Evolutionary conservation across 2,888 invertebrate genomes (phyloP).

Genomic region (Synanthedon andrenaeformis): DNA sequence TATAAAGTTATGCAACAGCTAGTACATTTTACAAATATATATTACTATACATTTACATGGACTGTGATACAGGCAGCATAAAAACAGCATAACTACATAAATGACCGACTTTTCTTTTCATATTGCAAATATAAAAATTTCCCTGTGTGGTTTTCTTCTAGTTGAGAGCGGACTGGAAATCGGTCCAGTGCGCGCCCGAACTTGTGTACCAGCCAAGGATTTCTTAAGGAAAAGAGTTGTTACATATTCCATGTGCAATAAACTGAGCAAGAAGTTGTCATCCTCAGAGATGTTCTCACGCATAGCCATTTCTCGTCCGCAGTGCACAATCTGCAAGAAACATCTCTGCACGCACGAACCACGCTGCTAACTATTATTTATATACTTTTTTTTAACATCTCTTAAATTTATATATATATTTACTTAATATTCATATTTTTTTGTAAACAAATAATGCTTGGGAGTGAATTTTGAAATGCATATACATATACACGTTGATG

Average conservation of each 20-base stretch:
- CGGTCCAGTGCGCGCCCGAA: slow-evolving; percentile 58
- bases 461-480: no score
- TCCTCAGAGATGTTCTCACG: slow-evolving; percentile 60
- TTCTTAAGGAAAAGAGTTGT: slow-evolving; percentile 57
- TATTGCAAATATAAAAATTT: neutral
- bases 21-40: no score
- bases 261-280: slow-evolving; percentile 55
- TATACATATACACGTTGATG: no score
- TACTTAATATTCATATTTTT: no score
- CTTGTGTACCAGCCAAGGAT: slow-evolving; percentile 59
- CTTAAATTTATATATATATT: neutral
- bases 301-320: slow-evolving; percentile 49
- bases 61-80: no score
- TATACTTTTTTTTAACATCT: neutral
- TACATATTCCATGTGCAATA: slow-evolving; percentile 55
- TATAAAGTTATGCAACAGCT: no score
- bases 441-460: no score
- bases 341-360: slow-evolving; percentile 52
- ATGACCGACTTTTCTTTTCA: no score
- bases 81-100: no score
- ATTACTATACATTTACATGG: no score
- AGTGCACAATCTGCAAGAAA: slow-evolving; percentile 55
- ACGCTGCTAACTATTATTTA: slow-evolving; percentile 32
- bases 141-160: slow-evolving; percentile 16
- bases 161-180: slow-evolving; percentile 60